Evolutionary conservation across 2,888 invertebrate genomes (phyloP).

Genomic region (Cryptophagus acutangulus): DNA sequence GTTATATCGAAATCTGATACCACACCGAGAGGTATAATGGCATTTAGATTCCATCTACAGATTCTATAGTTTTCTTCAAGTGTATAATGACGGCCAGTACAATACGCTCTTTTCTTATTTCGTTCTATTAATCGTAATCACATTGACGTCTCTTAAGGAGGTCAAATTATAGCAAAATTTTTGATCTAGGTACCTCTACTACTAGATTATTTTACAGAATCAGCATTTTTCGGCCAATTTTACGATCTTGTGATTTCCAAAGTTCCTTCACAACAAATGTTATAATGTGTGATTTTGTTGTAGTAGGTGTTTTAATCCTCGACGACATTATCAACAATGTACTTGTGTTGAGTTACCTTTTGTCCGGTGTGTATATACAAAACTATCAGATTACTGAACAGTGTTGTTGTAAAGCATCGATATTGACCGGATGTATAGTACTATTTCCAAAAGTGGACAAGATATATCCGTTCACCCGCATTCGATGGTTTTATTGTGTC

Average conservation of each 20-base stretch:
- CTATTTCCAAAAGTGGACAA: constrained; percentile 20
- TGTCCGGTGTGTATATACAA: constrained; percentile 36
- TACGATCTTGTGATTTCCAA: too few relatives aligned
- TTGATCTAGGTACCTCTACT: too few relatives aligned
- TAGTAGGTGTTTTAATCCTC: constrained; percentile 17
- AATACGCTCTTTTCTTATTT: constrained; percentile 28
- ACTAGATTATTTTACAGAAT: too few relatives aligned
- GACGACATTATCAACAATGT: constrained; percentile 15
- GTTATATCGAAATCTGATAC: constrained; percentile 37
- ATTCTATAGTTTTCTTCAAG: constrained; percentile 36
- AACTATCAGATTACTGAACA: constrained; percentile 28
- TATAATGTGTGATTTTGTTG: too few relatives aligned
- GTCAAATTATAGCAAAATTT: too few relatives aligned
- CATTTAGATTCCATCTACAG: constrained; percentile 34
- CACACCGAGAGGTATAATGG: constrained; percentile 34
- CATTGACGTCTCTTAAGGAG: constrained; percentile 28
- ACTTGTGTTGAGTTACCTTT: constrained; percentile 26
- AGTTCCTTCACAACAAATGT: too few relatives aligned
- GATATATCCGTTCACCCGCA: constrained; percentile 32
- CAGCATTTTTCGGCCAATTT: too few relatives aligned
- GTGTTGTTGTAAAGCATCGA: constrained; percentile 18
- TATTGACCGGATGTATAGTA: constrained; percentile 34
- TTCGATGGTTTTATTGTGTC: too few relatives aligned
- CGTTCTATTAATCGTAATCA: constrained; percentile 28
- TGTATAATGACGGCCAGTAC: constrained; percentile 32